Conservation (phyloP, 2,888 invertebrate genomes). For the Bombylius discolor region DNA sequence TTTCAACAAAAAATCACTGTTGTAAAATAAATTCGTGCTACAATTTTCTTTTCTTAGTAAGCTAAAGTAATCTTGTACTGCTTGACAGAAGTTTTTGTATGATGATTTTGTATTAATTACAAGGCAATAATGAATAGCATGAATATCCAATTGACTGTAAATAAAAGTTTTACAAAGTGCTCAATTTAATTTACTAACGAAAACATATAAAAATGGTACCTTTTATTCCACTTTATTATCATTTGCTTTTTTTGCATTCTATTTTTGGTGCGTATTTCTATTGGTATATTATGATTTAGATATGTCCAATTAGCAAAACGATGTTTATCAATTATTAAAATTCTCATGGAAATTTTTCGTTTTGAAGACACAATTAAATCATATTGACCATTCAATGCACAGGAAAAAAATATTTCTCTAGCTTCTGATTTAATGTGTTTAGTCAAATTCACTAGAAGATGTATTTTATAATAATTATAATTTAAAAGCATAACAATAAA, state of each 20-base stretch:
- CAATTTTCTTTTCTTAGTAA: conserved; percentile 14
- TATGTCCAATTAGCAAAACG: conserved; percentile 32
- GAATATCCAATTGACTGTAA: conserved; percentile 26
- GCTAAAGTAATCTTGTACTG: conserved; percentile 21
- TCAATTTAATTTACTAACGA: too few relatives aligned
- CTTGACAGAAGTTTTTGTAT: conserved; percentile 22
- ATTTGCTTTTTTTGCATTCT: conserved; percentile 35
- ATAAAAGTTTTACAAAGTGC: too few relatives aligned
- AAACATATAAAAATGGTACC: conserved; percentile 15
- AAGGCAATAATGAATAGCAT: conserved; percentile 35
- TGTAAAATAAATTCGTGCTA: conserved; percentile 19
- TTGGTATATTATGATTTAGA: conserved; percentile 30
- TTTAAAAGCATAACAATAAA: neutral
- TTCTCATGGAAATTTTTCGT: conserved; percentile 22
- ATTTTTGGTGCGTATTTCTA: conserved; percentile 32
- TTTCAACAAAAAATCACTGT: conserved; percentile 23
- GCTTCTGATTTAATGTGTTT: conserved; percentile 22
- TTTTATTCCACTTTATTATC: conserved; percentile 35
- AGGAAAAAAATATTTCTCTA: conserved; percentile 27
- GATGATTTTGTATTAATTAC: conserved; percentile 23
- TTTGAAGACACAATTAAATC: conserved; percentile 31
- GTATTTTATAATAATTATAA: neutral
- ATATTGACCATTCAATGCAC: conserved; percentile 32
- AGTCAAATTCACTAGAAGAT: conserved; percentile 25
- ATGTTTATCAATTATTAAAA: conserved; percentile 30